Percentiles rank a stretch among this genome's conserved stretches.
Conservation (phyloP, 2,113 vertebrate genomes). For the Chaetops frenatus region DNA sequence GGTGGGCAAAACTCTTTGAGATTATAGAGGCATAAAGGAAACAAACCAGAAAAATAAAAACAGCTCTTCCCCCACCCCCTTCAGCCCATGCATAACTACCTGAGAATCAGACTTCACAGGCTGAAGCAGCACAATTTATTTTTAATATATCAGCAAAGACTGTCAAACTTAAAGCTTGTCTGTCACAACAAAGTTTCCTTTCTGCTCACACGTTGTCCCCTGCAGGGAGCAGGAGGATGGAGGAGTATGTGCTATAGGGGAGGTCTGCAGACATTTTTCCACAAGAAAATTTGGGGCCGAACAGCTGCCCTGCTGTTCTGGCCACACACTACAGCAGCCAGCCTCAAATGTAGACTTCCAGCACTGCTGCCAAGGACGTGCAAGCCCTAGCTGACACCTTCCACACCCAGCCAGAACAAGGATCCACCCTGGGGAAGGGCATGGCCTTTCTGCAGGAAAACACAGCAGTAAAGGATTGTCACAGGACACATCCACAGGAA, state of each 20-base stretch:
- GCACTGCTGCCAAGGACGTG: not conserved
- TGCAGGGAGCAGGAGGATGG: not conserved
- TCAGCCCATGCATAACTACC: not conserved
- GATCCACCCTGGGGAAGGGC: not conserved
- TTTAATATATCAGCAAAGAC: not conserved
- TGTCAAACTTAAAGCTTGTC: not conserved
- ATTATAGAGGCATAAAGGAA: not conserved
- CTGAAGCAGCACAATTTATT: not conserved
- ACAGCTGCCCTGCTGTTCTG: not conserved
- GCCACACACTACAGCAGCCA: not conserved
- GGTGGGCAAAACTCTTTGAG: not conserved
- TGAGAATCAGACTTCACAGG: not conserved
- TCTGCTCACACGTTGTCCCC: not conserved
- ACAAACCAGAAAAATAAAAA: not conserved
- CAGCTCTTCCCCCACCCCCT: not conserved
- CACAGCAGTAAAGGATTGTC: fast-evolving
- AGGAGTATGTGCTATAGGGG: not conserved
- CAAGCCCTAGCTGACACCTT: not conserved
- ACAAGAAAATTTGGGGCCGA: not conserved
- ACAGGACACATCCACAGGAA: not conserved
- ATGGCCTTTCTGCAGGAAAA: not conserved
- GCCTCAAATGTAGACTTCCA: not conserved
- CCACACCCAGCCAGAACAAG: fast-evolving
- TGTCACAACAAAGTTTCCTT: not conserved
- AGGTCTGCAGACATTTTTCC: not conserved